These are phyloP conservation scores for Carassius auratus DNA, from an alignment of 2,113 vertebrate species.

Conservation along the genomic window DNA sequence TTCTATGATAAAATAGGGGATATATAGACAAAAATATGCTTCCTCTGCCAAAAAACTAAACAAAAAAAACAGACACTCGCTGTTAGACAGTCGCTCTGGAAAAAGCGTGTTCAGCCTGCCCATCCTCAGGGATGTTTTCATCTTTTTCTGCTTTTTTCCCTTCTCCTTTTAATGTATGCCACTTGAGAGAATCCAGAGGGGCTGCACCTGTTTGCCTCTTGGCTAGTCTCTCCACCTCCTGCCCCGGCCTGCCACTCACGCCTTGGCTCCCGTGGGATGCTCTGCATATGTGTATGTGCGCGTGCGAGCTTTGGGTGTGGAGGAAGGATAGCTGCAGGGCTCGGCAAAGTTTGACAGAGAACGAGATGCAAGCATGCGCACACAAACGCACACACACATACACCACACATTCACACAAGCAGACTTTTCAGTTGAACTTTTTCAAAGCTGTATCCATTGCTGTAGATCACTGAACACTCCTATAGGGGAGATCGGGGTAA, in stretches of 20 bases:
- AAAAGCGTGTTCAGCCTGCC: slow-evolving; percentile 66
- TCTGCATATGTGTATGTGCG: slow-evolving; percentile 43
- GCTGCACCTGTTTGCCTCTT: slow-evolving; percentile 83
- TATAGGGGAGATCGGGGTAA: slow-evolving; percentile 30
- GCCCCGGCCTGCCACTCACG: slow-evolving; percentile 76
- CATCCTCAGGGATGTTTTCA: slow-evolving; percentile 79
- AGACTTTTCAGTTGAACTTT: slow-evolving; percentile 42
- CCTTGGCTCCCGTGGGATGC: slow-evolving; percentile 71
- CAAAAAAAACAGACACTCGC: neutral
- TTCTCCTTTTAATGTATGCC: slow-evolving; percentile 78
- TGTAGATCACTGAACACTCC: slow-evolving; percentile 64
- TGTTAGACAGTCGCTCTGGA: neutral
- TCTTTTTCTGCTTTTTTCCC: slow-evolving; percentile 60
- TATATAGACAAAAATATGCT: slow-evolving; percentile 32
- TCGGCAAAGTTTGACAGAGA: slow-evolving; percentile 69
- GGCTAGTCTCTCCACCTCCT: slow-evolving; percentile 75
- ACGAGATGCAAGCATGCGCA: slow-evolving; percentile 64
- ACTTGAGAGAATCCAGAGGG: slow-evolving; percentile 81
- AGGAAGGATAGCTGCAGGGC: slow-evolving; percentile 77
- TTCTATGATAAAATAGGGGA: neutral
- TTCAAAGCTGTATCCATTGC: slow-evolving; percentile 70
- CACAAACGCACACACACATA: too few species aligned
- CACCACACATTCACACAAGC: neutral
- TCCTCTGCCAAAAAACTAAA: slow-evolving; percentile 42
- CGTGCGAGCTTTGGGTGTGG: slow-evolving; percentile 63